Evolutionary conservation across 53 echinoderm and acorn worm genomes (phyloP).

Genomic region (Zoroaster sp.): DNA sequence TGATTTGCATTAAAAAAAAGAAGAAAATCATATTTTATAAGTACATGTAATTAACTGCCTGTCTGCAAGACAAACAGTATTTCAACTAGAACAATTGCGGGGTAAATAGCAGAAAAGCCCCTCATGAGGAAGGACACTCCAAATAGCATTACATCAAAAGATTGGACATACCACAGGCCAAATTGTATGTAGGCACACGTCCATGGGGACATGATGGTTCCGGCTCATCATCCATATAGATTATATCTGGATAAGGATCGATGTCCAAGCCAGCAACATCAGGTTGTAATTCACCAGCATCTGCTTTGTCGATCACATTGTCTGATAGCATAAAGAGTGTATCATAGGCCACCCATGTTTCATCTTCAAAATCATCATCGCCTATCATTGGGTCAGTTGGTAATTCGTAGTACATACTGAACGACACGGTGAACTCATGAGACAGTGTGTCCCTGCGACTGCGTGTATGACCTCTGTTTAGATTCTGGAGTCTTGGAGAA

Average conservation of each 20-base stretch:
- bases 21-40: neutral
- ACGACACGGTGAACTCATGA: neutral
- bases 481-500: neutral
- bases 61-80: too few relatives aligned
- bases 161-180: slow-evolving; percentile 39
- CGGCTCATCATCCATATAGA: slow-evolving; percentile 30
- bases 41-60: too few relatives aligned
- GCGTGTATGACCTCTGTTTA: neutral
- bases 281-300: neutral
- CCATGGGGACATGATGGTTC: slow-evolving; percentile 26
- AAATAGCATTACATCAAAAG: neutral
- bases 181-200: neutral
- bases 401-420: neutral
- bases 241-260: slow-evolving; percentile 25
- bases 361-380: neutral
- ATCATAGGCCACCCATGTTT: slow-evolving; percentile 8
- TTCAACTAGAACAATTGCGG: too few relatives aligned
- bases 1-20: too few relatives aligned
- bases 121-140: neutral
- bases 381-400: neutral
- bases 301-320: neutral
- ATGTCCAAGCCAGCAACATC: slow-evolving; percentile 54
- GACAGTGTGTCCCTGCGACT: neutral
- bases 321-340: slow-evolving; percentile 9
- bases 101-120: neutral